phyloP scores from a whole-genome alignment of 2,888 invertebrate genomes.

The Morpho helenor region DNA sequence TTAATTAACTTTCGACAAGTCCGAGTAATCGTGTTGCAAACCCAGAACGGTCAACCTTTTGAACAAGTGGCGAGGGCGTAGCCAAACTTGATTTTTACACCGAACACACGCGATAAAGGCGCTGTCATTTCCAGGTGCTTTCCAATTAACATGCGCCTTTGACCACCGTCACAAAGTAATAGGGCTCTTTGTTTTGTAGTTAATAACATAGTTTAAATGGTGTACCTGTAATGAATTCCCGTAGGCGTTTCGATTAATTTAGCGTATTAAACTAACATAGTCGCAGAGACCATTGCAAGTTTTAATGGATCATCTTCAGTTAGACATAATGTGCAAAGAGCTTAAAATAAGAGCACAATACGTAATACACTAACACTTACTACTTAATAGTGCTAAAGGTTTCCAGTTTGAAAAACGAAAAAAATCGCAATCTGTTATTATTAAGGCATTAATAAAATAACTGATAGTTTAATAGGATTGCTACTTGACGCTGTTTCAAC shows the following conservation, averaged over 20 bases:
- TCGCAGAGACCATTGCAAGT: not conserved
- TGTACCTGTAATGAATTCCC: constrained; percentile 49
- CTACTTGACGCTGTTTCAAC: no score
- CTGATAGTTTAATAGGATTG: no score
- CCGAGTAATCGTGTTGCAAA: constrained; percentile 76
- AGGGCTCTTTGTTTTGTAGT: constrained; percentile 56
- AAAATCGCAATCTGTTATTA: no score
- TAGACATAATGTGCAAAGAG: no score
- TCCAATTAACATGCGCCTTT: constrained; percentile 76
- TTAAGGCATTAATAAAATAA: no score
- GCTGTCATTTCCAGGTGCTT: constrained; percentile 76
- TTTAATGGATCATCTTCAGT: not conserved
- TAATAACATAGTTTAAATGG: constrained; percentile 57
- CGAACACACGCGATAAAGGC: constrained; percentile 68
- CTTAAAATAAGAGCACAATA: no score
- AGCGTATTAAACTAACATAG: constrained; percentile 4
- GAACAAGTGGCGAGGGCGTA: constrained; percentile 45
- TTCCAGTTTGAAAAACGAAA: no score
- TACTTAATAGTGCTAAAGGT: no score
- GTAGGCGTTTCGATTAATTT: constrained; percentile 14
- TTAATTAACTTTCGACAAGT: constrained; percentile 80
- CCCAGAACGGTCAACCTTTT: constrained; percentile 72
- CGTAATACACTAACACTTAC: no score
- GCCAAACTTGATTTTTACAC: constrained; percentile 73
- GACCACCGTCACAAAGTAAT: constrained; percentile 61